Evolutionary conservation across 2,113 vertebrate genomes (phyloP).

Genomic region (Lepus europaeus): DNA sequence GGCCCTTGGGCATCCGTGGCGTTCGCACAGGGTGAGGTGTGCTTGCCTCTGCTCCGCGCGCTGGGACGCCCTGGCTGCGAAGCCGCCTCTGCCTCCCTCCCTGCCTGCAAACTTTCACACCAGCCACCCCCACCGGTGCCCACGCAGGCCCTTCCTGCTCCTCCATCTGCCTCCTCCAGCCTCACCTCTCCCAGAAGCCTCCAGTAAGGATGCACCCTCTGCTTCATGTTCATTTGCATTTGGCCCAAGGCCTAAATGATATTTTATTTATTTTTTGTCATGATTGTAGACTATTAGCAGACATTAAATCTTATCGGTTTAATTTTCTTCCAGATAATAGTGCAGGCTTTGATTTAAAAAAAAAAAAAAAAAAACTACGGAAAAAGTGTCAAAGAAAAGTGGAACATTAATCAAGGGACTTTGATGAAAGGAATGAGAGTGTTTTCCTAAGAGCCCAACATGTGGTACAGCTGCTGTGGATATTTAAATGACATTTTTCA

Average conservation of each 20-base stretch:
- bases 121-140: not conserved
- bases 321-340: slow-evolving; percentile 84
- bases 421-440: slow-evolving; percentile 84
- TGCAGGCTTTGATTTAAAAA: slow-evolving; percentile 79
- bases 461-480: slow-evolving; percentile 82
- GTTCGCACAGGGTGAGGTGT: not conserved
- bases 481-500: slow-evolving; percentile 86
- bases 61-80: not conserved
- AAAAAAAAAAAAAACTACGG: slow-evolving; percentile 59
- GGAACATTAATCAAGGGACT: slow-evolving; percentile 84
- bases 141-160: not conserved
- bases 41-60: accelerated
- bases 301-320: slow-evolving; percentile 84
- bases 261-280: slow-evolving; percentile 28
- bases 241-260: slow-evolving; percentile 51
- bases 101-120: not conserved
- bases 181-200: not conserved
- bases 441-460: slow-evolving; percentile 82
- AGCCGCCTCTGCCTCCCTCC: not conserved
- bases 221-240: slow-evolving; percentile 75
- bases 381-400: slow-evolving; percentile 86
- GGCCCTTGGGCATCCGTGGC: not conserved
- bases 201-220: not conserved
- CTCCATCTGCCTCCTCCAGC: not conserved
- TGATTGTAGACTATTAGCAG: slow-evolving; percentile 69